Evolutionary conservation across 2,113 vertebrate species (phyloP).

Genomic region (Corythaeola cristata): DNA sequence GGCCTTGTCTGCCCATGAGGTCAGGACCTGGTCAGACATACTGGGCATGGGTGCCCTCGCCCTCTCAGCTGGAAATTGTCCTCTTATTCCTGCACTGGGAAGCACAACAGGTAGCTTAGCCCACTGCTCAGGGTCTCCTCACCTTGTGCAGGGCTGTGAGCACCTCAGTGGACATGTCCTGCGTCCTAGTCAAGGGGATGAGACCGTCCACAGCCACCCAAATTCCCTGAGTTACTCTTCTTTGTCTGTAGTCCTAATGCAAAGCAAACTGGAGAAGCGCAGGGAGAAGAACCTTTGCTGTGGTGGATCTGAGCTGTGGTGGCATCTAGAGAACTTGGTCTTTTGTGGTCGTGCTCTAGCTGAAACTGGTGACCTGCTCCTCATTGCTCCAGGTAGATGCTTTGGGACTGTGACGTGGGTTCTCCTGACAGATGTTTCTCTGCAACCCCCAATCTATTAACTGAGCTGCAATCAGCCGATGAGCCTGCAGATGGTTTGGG

Average conservation of each 20-base stretch:
- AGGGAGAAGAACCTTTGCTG: not conserved
- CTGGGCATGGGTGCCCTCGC: fast-evolving
- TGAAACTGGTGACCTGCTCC: not conserved
- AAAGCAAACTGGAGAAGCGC: not conserved
- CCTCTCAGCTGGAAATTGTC: not conserved
- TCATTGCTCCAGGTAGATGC: not conserved
- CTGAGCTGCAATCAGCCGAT: not conserved
- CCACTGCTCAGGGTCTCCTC: not conserved
- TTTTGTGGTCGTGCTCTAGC: not conserved
- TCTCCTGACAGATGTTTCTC: not conserved
- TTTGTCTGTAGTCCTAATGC: not conserved
- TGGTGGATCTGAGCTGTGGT: not conserved
- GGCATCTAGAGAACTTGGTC: not conserved
- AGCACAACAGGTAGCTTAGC: not conserved
- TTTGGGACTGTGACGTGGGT: not conserved
- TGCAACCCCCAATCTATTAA: not conserved
- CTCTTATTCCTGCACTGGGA: not conserved
- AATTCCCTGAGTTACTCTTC: fast-evolving
- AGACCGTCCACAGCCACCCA: not conserved
- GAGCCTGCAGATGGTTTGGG: not conserved
- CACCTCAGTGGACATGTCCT: fast-evolving
- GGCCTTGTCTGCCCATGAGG: not conserved
- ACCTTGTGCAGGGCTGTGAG: not conserved
- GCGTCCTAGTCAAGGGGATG: not conserved
- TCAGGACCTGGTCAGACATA: not conserved